Base-by-base conservation (phyloP, 2,113 vertebrate genomes). In the Pithys albifrons region DNA sequence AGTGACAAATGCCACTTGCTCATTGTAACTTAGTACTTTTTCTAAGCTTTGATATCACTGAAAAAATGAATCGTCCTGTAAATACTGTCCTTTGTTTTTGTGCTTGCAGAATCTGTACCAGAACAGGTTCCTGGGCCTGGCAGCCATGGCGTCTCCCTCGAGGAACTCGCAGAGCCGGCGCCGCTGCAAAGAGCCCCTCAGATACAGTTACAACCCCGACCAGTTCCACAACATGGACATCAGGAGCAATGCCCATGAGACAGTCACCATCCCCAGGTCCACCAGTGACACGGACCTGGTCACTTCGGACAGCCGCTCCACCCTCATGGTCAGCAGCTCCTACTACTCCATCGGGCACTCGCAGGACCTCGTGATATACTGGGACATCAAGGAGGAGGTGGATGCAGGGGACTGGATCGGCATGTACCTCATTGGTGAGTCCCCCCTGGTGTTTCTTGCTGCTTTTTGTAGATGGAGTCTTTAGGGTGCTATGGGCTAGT, bases 331-430 rank as follows among this genome's bases (percentile, higher is more conserved):
- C 97, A 99, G 98, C 98, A 98, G 98, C 96, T 99, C 98, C 83
- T 98, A 98, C 97, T 99, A 99, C 89, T 98, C 98, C 88, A 98
- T 99, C 0, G 99, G 99, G 61, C 99, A 99, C 90, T 98, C 99
- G 0, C 98, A 99, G 77, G 98, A 99, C 93, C 97, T 99, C 24
- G 97, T 99, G 64, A 99, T 99, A 95, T 98, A 98, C 72, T 99
- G 99, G 99, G 99, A 99, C 97, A 99, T 99, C 97, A 99, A 99
- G 91, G 99, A 99, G 84, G 99, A 99, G 49, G 99, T 99, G 90
- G 99, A 99, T 29, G 98, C 99, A 16, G 99, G 99, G 25, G 99
- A 99, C 96, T 99, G 99, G 99, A 99, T 99, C 1, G 99, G 99
- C 97, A 99, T 99, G 99, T 99, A 99, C 96, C 98, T 98, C 55